Evolutionary conservation across 2,797 vertebrate species (phyloP), one percentile per base, ranked within the genome.

Genomic region (Siniperca obscura): DNA sequence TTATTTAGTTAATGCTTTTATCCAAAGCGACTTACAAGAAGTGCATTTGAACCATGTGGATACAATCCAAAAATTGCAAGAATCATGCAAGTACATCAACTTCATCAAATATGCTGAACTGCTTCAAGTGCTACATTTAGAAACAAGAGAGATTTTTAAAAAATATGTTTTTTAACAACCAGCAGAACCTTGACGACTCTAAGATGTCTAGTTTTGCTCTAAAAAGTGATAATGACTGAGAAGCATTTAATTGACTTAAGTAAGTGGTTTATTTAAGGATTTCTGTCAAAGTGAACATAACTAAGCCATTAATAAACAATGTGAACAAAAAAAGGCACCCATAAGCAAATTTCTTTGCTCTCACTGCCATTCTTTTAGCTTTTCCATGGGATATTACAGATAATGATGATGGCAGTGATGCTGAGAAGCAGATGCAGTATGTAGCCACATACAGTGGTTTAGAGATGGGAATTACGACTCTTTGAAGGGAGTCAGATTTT

Each of bases 341-440:
- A 48, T 53, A 48, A 68, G 36, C 17, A 42, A 75, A 66, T 60
- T 30, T 14, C 38, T 55, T 27, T 42, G 64, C 25, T 66, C 36
- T 70, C 10, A 30, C 5, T 8, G 40, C 2, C 42, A 34, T n/a
- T 1, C 53, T 36, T 44, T 67, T 10, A 25, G 57, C n/a, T 30
- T 80, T 77, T 40, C 50, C 27, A n/a, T 69, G 22, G 25, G 14
- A 70, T 55, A 61, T 48, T 80, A 48, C 38, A 78, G 7, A 66
- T 73, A 68, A 70, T 44, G 25, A 25, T 25, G 5, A 50, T 70
- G 44, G 3, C 67, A 74, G 10, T 64, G 38, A 70, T 61, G 55
- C 38, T 52, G 50, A 34, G 46, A 50, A 53, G 56, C 50, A 19
- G 14, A 76, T 74, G 59, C 60, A 61, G 34, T 40, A 60, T 76